A percentile compares a stretch with the other conserved stretches of the same genome.
phyloP scores from a whole-genome alignment of 2,797 vertebrate genomes.

The Lerista edwardsae region DNA sequence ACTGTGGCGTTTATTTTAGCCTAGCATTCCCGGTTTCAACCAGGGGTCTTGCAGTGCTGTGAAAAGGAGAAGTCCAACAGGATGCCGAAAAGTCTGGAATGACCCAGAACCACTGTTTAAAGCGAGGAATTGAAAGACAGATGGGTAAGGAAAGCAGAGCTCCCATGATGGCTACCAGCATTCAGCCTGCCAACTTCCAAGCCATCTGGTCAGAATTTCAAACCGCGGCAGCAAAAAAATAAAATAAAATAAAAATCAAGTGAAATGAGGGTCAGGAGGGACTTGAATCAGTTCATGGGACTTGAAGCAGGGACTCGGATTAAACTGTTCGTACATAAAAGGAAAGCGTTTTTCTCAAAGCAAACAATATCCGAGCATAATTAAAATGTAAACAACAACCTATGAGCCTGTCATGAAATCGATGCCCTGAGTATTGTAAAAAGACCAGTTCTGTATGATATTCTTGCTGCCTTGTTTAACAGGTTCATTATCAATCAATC shows the following conservation, averaged over 20 bases:
- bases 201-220: slow-evolving; percentile 61
- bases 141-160: slow-evolving; percentile 48
- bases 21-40: slow-evolving; percentile 27
- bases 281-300: neutral
- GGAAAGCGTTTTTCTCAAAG: neutral
- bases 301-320: neutral
- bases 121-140: slow-evolving; percentile 56
- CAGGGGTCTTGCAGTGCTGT: slow-evolving; percentile 20
- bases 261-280: slow-evolving; percentile 26
- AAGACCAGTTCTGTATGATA: neutral
- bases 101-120: slow-evolving; percentile 55
- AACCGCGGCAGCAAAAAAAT: slow-evolving; percentile 6
- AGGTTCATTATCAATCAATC: too few relatives aligned
- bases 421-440: neutral
- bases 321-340: neutral
- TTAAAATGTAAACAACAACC: neutral
- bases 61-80: slow-evolving; percentile 60
- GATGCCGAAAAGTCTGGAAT: slow-evolving; percentile 49
- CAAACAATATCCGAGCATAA: neutral
- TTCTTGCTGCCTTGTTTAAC: neutral
- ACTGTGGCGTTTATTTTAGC: slow-evolving; percentile 50
- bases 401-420: neutral
- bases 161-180: slow-evolving; percentile 50
- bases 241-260: slow-evolving; percentile 51
- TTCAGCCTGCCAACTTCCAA: slow-evolving; percentile 56